Percentiles rank a stretch among this genome's conserved stretches.
Conservation (phyloP, 2,797 vertebrate genomes). For the Oreochromis grahami region DNA sequence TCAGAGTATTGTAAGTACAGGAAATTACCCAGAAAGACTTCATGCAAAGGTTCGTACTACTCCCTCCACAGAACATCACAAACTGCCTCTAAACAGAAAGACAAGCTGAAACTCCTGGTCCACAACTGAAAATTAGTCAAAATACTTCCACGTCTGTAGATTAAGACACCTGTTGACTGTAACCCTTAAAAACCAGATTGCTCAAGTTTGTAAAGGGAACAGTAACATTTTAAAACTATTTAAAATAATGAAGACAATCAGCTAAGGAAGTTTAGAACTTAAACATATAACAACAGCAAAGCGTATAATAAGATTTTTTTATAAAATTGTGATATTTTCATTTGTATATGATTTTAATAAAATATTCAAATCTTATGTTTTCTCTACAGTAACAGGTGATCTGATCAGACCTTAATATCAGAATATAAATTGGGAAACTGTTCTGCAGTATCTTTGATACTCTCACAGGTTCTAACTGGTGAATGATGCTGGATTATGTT, state of each 20-base stretch:
- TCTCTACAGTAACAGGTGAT: background rate
- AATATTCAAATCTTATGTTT: accelerated
- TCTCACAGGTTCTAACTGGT: background rate
- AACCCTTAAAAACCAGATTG: background rate
- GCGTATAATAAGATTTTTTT: accelerated
- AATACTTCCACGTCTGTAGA: accelerated
- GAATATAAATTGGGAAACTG: background rate
- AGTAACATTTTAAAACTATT: background rate
- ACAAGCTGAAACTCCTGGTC: accelerated
- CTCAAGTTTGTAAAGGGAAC: accelerated
- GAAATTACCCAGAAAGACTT: background rate
- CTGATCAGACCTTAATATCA: background rate
- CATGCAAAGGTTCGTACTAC: background rate
- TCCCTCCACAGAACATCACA: background rate
- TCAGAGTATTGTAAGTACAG: background rate
- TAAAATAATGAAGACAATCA: background rate
- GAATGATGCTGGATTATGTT: background rate
- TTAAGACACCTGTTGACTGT: background rate
- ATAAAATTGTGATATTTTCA: accelerated
- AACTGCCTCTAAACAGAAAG: background rate
- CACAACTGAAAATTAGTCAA: background rate
- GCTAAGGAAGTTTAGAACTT: background rate
- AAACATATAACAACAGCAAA: background rate
- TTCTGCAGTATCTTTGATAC: background rate
- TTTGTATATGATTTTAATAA: background rate